Base-by-base conservation (phyloP, 2,888 invertebrate genomes). In the Cryptophagus acutangulus region DNA sequence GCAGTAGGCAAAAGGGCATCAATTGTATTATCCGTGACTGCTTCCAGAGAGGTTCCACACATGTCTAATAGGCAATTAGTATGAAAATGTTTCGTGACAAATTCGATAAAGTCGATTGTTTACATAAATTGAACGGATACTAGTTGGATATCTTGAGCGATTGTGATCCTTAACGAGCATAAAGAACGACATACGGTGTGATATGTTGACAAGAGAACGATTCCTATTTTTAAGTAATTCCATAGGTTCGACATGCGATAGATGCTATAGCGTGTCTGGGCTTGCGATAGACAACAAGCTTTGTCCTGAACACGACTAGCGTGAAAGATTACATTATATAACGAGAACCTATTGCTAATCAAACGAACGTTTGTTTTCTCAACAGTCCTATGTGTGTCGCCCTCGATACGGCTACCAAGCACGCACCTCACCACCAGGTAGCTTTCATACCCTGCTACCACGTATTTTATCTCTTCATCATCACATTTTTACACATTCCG, bases 201-300 rank as follows among this genome's bases (percentile, higher is more conserved):
- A 67, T 64, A 66, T 64, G 68, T 66, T 68, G 66, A 67, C 67
- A 67, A 62, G 62, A 62, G 58, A 65, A 59, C 62, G 55, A 58
- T 52, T 55, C 51, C 45, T 45, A 52, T 55, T 55, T 55, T 54
- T 48, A 47, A 47, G 49, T 47, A 48, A 51, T 58, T 55, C 49
- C 48, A 51, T 41, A 51, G 13, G 16, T 15, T 55, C 51, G 53
- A 55, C 56, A 58, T 54, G 55, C 54, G 48, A 52, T 53, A 12
- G 3, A 26, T 6, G 3, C 4, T 16, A 31, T 31, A 16, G 31
- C 31, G 31, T 31, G 31, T 31, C 26, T 26, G 12, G 12, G 26
- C 26, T 26, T 31, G 16, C 31, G 12, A 26, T 26, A 26, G n/a
- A 31, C 31, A 31, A 31, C 13, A 17, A 17, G n/a, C 16, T 34